phyloP scores from a whole-genome alignment of 2,797 vertebrate species.

The Eutrigla gurnardus region DNA sequence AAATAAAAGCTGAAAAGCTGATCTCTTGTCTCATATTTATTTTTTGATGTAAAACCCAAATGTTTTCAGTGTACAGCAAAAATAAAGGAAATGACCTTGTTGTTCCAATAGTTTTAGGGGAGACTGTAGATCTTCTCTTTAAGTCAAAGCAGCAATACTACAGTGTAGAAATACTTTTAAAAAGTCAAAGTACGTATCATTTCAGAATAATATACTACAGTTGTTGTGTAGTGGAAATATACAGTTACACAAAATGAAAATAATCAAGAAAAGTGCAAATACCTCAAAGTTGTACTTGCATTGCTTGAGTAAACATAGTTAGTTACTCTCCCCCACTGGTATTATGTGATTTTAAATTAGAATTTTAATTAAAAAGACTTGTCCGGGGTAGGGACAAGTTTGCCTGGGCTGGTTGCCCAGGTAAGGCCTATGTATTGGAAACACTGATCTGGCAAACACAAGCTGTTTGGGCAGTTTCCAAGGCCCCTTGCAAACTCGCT shows the following conservation, averaged over 20 bases:
- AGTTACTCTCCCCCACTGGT: slow-evolving; percentile 12
- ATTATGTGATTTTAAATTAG: slow-evolving; percentile 51
- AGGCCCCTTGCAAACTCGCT: slow-evolving; percentile 52
- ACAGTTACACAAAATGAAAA: not conserved
- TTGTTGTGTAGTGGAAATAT: not conserved
- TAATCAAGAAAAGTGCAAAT: not conserved
- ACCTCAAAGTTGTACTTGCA: not conserved
- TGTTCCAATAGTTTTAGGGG: too few relatives aligned
- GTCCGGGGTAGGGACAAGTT: slow-evolving; percentile 53
- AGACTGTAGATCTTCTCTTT: too few relatives aligned
- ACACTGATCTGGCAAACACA: slow-evolving; percentile 63
- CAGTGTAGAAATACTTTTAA: too few relatives aligned
- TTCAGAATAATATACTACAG: not conserved
- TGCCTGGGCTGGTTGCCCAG: slow-evolving; percentile 61
- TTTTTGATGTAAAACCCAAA: too few relatives aligned
- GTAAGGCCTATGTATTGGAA: slow-evolving; percentile 62
- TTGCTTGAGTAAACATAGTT: not conserved
- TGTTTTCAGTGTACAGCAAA: too few relatives aligned
- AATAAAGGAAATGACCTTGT: too few relatives aligned
- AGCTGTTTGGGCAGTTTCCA: slow-evolving; percentile 69
- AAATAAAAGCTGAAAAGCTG: too few relatives aligned
- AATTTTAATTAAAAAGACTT: slow-evolving; percentile 53
- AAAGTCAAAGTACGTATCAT: too few relatives aligned
- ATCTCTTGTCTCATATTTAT: too few relatives aligned
- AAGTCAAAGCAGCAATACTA: too few relatives aligned